Evolutionary conservation across 2,888 invertebrate species (phyloP).

Genomic region (Tenthredo scrophulariae): DNA sequence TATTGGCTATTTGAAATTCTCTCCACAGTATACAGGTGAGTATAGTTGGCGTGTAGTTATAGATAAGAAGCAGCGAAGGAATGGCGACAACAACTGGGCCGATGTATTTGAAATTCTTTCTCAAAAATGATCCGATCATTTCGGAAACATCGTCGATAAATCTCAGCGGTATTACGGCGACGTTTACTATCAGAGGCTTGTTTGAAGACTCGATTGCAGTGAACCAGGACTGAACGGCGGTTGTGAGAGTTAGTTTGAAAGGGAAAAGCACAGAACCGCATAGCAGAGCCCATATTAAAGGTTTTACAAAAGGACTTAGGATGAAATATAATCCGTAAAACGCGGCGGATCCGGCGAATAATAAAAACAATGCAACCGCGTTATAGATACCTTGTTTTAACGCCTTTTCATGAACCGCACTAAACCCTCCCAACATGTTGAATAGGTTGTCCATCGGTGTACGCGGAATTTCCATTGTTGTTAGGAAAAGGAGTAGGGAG

Average conservation of each 20-base stretch:
- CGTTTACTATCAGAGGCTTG: conserved; percentile 83
- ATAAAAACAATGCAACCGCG: conserved; percentile 89
- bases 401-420: conserved; percentile 92
- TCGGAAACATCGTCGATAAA: conserved; percentile 88
- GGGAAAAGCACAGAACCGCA: conserved; percentile 99
- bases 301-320: conserved; percentile 94
- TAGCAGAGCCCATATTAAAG: conserved; percentile 96
- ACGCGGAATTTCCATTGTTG: conserved; percentile 78
- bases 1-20: conserved; percentile 78
- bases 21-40: conserved; percentile 83
- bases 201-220: conserved; percentile 84
- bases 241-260: conserved; percentile 91
- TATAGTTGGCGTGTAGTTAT: conserved; percentile 86
- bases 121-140: conserved; percentile 85
- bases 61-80: conserved; percentile 82
- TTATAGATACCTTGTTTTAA: conserved; percentile 95
- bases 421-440: conserved; percentile 84
- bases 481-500: background rate
- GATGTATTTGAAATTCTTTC: conserved; percentile 84
- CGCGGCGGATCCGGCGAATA: conserved; percentile 85
- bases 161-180: conserved; percentile 86
- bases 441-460: conserved; percentile 85
- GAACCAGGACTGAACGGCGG: conserved; percentile 89
- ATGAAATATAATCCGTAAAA: conserved; percentile 90
- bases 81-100: conserved; percentile 76